phyloP scores from a whole-genome alignment of 2,113 vertebrate species.

The Melanerpes aurifrons region DNA sequence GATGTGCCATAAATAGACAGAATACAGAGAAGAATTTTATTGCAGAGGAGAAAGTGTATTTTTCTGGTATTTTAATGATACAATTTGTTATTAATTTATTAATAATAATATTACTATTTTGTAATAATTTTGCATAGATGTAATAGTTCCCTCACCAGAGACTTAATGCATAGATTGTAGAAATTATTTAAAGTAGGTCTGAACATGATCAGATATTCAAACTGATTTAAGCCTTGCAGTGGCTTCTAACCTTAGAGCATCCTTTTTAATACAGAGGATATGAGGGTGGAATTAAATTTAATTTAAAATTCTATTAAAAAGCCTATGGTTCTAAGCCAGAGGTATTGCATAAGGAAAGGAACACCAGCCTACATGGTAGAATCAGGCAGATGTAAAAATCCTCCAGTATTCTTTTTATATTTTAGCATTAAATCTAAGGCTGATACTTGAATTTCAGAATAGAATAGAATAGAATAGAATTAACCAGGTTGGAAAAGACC shows the following conservation, averaged over 20 bases:
- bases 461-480: too few relatives aligned
- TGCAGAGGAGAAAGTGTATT: background rate
- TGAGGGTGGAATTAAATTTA: slow-evolving; percentile 18
- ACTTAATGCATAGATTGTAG: background rate
- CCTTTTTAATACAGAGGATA: background rate
- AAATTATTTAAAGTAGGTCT: slow-evolving; percentile 2
- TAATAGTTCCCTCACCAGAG: background rate
- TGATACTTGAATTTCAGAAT: background rate
- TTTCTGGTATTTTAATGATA: background rate
- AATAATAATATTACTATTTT: background rate
- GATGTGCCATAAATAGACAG: background rate
- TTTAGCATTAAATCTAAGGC: background rate
- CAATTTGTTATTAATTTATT: background rate
- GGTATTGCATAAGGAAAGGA: background rate
- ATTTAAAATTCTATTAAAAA: slow-evolving; percentile 17
- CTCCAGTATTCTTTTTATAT: background rate
- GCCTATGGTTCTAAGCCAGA: background rate
- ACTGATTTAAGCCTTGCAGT: background rate
- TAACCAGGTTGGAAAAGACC: too few relatives aligned
- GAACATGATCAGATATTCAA: background rate
- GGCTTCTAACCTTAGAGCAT: background rate
- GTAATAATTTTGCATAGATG: background rate
- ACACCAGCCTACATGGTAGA: background rate
- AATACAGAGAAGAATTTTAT: background rate
- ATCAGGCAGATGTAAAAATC: background rate